A percentile compares a stretch with the other conserved stretches of the same genome.
Conservation (phyloP, 1,140 invertebrate genomes). For the Leptinotarsa texana region DNA sequence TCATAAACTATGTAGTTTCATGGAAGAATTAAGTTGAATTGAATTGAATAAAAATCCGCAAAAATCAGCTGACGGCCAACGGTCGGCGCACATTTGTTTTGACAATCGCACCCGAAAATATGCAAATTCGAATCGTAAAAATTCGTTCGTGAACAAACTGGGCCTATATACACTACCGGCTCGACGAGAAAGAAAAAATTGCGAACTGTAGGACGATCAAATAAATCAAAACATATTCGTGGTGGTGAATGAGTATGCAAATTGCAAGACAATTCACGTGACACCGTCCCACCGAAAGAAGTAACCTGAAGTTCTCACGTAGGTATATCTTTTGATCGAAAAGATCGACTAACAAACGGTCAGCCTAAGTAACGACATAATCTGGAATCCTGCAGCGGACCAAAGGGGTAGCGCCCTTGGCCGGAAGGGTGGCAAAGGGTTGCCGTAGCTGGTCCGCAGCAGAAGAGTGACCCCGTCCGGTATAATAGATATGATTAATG, state of each 20-base stretch:
- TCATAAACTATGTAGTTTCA: no score
- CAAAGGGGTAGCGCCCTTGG: conserved; percentile 22
- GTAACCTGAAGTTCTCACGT: conserved; percentile 47
- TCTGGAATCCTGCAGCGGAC: conserved; percentile 41
- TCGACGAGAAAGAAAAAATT: not conserved
- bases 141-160: conserved; percentile 15
- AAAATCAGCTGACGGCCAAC: not conserved
- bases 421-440: conserved; percentile 10
- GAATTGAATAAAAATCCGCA: not conserved
- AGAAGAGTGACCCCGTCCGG: conserved; percentile 39
- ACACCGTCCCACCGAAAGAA: conserved; percentile 36
- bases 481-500: conserved; percentile 54
- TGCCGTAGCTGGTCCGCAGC: not conserved
- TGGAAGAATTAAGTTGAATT: no score
- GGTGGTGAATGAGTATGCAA: conserved; percentile 45
- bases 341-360: conserved; percentile 46
- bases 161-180: not conserved
- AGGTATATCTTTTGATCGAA: conserved; percentile 41
- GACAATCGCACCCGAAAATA: conserved; percentile 26
- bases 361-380: conserved; percentile 51
- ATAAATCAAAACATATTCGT: conserved; percentile 45
- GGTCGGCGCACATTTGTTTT: conserved; percentile 12
- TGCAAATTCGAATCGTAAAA: conserved; percentile 22
- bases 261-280: conserved; percentile 39
- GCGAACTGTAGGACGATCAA: conserved; percentile 28